A percentile compares a stretch with the other conserved stretches of the same genome.
These are phyloP conservation scores for Temnothorax ravouxi DNA, from an alignment of 2,888 invertebrate species.

Conservation along the genomic window DNA sequence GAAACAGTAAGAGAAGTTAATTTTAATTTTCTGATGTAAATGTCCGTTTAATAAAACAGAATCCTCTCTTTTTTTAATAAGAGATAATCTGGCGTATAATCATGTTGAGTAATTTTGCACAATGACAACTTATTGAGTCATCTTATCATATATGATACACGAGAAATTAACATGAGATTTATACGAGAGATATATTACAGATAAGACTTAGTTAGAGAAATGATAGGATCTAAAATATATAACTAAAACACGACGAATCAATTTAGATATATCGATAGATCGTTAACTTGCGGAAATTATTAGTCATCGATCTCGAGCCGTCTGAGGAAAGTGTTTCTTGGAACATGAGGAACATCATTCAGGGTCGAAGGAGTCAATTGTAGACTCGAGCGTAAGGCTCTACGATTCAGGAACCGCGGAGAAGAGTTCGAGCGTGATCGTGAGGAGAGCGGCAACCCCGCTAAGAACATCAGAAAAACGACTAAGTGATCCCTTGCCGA, in stretches of 20 bases:
- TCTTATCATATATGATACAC: not conserved
- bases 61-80: not conserved
- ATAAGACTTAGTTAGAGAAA: not conserved
- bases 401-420: constrained; percentile 49
- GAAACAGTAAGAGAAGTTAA: not conserved
- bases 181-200: not conserved
- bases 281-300: constrained; percentile 37
- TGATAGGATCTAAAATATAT: not conserved
- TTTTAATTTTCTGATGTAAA: not conserved
- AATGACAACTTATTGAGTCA: not conserved
- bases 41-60: not conserved
- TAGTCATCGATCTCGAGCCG: constrained; percentile 8
- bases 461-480: constrained; percentile 64
- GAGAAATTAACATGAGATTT: not conserved
- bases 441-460: constrained; percentile 64
- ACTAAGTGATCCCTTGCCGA: constrained; percentile 57
- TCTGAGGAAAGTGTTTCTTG: constrained; percentile 24
- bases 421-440: constrained; percentile 44
- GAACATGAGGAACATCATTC: constrained; percentile 40
- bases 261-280: constrained; percentile 24
- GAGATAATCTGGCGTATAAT: not conserved
- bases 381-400: constrained; percentile 25
- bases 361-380: constrained; percentile 60
- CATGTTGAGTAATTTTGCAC: not conserved
- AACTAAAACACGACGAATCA: constrained; percentile 32